Percentiles rank a stretch among this genome's conserved stretches.
These are phyloP conservation scores for Ommatoiulus sabulosus DNA, from an alignment of 2,888 invertebrate species.

Conservation along the genomic window DNA sequence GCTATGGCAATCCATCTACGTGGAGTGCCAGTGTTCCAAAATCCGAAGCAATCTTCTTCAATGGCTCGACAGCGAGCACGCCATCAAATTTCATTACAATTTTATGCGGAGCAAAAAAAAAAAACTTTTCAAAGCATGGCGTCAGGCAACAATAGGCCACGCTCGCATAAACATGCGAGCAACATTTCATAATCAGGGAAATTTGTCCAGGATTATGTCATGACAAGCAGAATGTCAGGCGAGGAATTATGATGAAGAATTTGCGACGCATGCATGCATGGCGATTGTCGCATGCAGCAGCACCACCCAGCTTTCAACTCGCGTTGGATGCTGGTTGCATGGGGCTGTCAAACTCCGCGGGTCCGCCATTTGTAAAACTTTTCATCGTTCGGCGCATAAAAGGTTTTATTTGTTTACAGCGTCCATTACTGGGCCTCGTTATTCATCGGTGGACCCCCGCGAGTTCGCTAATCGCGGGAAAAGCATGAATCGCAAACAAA, in stretches of 20 bases:
- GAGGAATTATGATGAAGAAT: slow-evolving; percentile 14
- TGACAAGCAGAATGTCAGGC: slow-evolving; percentile 24
- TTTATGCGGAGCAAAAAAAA: neutral
- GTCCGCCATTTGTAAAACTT: slow-evolving; percentile 42
- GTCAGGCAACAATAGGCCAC: neutral
- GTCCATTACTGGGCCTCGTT: slow-evolving; percentile 5
- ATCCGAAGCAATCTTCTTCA: neutral
- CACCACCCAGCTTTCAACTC: no score
- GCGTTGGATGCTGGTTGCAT: neutral
- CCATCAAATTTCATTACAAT: slow-evolving; percentile 28
- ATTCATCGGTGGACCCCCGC: neutral
- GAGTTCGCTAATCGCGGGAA: slow-evolving; percentile 3
- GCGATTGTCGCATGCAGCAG: no score
- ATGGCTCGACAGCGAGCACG: neutral
- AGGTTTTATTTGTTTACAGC: neutral
- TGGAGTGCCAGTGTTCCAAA: neutral
- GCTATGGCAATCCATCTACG: neutral
- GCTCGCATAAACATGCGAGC: neutral
- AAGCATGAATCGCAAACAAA: neutral
- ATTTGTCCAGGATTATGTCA: slow-evolving; percentile 30
- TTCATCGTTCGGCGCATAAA: neutral
- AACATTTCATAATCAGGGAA: slow-evolving; percentile 36
- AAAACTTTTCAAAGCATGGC: neutral
- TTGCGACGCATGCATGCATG: neutral
- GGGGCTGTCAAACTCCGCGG: neutral